Evolutionary conservation across 2,797 vertebrate species (phyloP).

Genomic region (Takifugu ocellatus): DNA sequence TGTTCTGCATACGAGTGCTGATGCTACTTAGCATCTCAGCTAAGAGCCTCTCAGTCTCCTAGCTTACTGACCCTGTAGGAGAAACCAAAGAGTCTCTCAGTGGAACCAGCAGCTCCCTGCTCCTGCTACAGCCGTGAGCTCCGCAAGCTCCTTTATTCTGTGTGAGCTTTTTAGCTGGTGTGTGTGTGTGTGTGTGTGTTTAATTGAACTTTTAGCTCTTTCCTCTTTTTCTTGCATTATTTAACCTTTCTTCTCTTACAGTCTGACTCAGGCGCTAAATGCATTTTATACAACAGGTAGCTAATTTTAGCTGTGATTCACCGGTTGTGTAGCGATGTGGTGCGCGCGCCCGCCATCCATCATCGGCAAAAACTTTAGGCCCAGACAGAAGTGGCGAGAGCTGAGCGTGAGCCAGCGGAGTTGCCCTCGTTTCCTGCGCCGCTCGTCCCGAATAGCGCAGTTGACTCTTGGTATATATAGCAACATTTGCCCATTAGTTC

Average conservation of each 20-base stretch:
- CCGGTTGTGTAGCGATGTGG: no score
- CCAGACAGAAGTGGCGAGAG: no score
- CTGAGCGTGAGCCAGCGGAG: conserved; percentile 3
- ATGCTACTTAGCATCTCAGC: conserved; percentile 51
- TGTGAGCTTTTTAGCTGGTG: conserved; percentile 10
- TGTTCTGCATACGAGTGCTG: conserved; percentile 21
- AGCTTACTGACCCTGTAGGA: conserved; percentile 33
- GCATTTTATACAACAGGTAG: no score
- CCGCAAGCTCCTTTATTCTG: no score
- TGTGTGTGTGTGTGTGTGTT: no score
- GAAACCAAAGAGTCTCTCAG: conserved; percentile 18
- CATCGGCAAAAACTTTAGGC: neutral
- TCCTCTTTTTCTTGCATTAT: no score
- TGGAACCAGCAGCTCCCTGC: neutral
- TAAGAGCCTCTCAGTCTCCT: conserved; percentile 35
- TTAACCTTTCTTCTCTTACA: no score
- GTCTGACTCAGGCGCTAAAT: no score
- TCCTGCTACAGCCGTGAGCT: no score
- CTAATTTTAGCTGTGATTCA: no score
- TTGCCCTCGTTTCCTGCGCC: conserved; percentile 22
- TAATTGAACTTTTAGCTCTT: conserved; percentile 4
- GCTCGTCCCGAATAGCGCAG: conserved; percentile 7
- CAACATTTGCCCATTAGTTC: conserved; percentile 2
- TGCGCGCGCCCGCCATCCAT: no score
- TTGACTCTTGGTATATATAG: conserved; percentile 23